Evolutionary conservation across 2,888 invertebrate genomes (phyloP).

Genomic region (Andrena marginata): DNA sequence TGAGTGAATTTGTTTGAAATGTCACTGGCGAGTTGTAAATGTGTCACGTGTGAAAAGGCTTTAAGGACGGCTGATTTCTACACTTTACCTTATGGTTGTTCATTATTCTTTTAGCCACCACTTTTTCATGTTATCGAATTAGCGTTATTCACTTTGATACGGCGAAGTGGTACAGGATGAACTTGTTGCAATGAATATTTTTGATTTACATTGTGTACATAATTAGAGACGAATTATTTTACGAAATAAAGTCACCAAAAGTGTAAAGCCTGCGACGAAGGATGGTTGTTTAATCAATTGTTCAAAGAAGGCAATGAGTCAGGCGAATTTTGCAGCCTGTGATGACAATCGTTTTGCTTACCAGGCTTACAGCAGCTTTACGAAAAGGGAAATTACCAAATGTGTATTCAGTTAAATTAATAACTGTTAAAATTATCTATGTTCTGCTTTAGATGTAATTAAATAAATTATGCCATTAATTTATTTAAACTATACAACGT

Average conservation of each 20-base stretch:
- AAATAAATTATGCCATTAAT: slow-evolving; percentile 59
- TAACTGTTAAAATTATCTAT: slow-evolving; percentile 25
- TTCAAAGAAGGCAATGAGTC: no score
- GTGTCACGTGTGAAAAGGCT: no score
- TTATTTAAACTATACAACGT: slow-evolving; percentile 62
- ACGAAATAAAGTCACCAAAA: slow-evolving; percentile 26
- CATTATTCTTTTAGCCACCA: not conserved
- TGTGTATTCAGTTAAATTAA: slow-evolving; percentile 30
- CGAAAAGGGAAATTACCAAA: slow-evolving; percentile 45
- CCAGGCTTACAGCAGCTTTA: slow-evolving; percentile 16
- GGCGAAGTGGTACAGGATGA: not conserved
- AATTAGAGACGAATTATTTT: not conserved
- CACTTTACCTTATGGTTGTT: not conserved
- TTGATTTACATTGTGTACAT: not conserved
- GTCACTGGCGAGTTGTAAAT: no score
- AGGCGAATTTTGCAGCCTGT: no score
- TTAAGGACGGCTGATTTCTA: not conserved
- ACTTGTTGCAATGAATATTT: not conserved
- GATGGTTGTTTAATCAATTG: slow-evolving; percentile 3
- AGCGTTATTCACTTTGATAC: slow-evolving; percentile 13
- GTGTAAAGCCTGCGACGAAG: slow-evolving; percentile 15
- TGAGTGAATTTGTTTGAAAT: no score
- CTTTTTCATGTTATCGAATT: not conserved
- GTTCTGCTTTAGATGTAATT: slow-evolving; percentile 45
- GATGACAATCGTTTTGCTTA: no score